Conservation (phyloP, 2,113 vertebrate species). For the Ifrita kowaldi region DNA sequence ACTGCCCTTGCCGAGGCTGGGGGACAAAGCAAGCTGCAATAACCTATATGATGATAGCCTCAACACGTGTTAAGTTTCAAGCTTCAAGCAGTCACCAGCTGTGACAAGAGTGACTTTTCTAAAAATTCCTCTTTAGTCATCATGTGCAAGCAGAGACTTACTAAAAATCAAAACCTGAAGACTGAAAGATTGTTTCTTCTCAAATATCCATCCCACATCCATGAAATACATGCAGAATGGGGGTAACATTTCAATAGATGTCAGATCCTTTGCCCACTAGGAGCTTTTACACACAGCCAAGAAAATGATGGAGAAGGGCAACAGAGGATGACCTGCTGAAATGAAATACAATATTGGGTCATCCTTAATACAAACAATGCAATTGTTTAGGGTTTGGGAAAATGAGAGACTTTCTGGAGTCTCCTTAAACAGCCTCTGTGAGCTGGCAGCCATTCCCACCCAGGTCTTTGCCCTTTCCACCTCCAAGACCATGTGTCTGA, state of each 20-base stretch:
- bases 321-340: background rate
- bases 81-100: background rate
- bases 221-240: background rate
- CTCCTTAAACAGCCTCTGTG: background rate
- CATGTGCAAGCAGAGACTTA: background rate
- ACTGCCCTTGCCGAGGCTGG: background rate
- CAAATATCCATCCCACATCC: background rate
- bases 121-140: conserved; percentile 49
- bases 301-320: background rate
- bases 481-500: background rate
- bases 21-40: background rate
- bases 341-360: background rate
- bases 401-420: background rate
- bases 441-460: background rate
- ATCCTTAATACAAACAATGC: background rate
- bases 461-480: background rate
- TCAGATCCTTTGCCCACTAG: background rate
- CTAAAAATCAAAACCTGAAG: background rate
- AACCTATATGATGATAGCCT: background rate
- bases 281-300: background rate
- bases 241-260: background rate
- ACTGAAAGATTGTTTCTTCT: background rate
- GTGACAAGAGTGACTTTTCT: conserved; percentile 9
- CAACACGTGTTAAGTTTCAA: background rate
- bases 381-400: background rate